Conservation (phyloP, 2,888 invertebrate species). For the Esperia sulphurella region DNA sequence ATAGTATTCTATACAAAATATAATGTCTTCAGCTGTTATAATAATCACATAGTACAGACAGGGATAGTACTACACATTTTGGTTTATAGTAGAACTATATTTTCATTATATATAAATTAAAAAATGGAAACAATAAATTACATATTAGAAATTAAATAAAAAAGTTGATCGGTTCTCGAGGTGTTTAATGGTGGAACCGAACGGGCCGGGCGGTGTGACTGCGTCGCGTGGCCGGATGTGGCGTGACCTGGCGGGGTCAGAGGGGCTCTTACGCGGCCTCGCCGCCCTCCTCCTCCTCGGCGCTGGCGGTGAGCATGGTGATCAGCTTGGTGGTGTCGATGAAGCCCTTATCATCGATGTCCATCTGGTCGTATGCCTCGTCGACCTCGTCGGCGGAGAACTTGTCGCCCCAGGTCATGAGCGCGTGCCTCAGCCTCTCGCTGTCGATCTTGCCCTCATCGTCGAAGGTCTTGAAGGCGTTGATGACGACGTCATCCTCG, state of each 20-base stretch:
- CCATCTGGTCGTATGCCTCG: slow-evolving; percentile 96
- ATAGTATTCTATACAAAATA: slow-evolving; percentile 52
- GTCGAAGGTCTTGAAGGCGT: slow-evolving; percentile 96
- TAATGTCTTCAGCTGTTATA: slow-evolving; percentile 12
- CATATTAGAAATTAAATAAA: slow-evolving; percentile 59
- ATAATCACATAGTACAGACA: slow-evolving; percentile 19
- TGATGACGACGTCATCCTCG: slow-evolving; percentile 94
- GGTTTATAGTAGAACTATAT: slow-evolving; percentile 73
- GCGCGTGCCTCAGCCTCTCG: slow-evolving; percentile 92
- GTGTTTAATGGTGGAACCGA: slow-evolving; percentile 44
- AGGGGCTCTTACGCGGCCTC: slow-evolving; percentile 64
- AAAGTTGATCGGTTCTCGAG: slow-evolving; percentile 59
- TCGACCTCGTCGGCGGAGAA: slow-evolving; percentile 93
- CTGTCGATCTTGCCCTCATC: slow-evolving; percentile 92
- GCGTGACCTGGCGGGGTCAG: slow-evolving; percentile 21
- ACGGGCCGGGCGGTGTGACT: slow-evolving; percentile 43
- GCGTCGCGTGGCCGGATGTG: slow-evolving; percentile 41
- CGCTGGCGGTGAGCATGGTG: slow-evolving; percentile 92
- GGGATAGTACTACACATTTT: slow-evolving; percentile 60
- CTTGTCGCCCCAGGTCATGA: slow-evolving; percentile 96
- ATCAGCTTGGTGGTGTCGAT: slow-evolving; percentile 93
- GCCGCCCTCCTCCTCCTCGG: slow-evolving; percentile 87
- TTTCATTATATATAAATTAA: slow-evolving; percentile 75
- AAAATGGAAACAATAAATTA: slow-evolving; percentile 78
- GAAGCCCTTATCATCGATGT: slow-evolving; percentile 93